Percentiles rank a stretch among this genome's conserved stretches.
Evolutionary conservation across 2,888 invertebrate species (phyloP).

Genomic region (Hecatera dysodea): DNA sequence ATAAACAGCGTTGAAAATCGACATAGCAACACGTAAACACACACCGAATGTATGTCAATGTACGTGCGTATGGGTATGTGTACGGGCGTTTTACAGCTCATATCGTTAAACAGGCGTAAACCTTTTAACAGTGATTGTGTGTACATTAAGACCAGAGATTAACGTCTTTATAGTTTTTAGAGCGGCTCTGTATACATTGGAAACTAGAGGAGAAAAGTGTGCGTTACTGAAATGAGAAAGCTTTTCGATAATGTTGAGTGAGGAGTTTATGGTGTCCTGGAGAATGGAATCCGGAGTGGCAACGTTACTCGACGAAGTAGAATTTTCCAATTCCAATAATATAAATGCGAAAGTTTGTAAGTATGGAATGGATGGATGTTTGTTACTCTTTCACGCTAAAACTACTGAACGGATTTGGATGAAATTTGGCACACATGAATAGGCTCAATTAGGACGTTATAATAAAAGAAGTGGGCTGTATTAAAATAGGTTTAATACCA

Average conservation of each 20-base stretch:
- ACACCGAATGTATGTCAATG: slow-evolving; percentile 20
- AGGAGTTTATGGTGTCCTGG: neutral
- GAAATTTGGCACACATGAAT: no score
- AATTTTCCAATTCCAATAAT: no score
- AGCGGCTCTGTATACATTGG: slow-evolving; percentile 26
- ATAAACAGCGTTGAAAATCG: slow-evolving; percentile 23
- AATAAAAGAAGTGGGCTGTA: no score
- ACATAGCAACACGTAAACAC: slow-evolving; percentile 19
- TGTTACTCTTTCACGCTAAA: no score
- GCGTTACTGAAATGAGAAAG: neutral
- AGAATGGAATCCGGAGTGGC: neutral
- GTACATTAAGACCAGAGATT: slow-evolving; percentile 13
- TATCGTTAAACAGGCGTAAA: slow-evolving; percentile 38
- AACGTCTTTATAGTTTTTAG: slow-evolving; percentile 35
- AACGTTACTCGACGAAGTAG: no score
- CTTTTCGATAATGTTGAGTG: neutral
- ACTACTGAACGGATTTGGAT: no score
- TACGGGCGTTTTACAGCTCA: slow-evolving; percentile 19
- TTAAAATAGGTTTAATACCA: no score
- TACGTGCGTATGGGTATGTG: neutral
- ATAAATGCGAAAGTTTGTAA: no score
- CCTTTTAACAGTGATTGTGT: slow-evolving; percentile 42
- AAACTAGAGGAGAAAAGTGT: neutral
- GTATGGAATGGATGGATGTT: no score
- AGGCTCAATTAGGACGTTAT: no score